Evolutionary conservation across 2,888 invertebrate genomes (phyloP).

Genomic region (Sphaerophoria taeniata): DNA sequence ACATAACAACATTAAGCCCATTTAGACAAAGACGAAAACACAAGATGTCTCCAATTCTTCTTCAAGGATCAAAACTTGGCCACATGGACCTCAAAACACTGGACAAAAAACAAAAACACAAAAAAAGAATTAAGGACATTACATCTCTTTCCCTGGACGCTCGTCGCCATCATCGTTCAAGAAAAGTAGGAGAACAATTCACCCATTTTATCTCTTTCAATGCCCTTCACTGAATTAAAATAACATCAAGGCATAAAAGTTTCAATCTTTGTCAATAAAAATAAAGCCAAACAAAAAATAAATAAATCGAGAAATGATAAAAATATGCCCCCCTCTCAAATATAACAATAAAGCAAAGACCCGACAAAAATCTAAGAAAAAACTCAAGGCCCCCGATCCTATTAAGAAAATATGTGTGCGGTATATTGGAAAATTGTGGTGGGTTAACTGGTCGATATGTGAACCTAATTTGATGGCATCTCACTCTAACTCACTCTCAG

Average conservation of each 20-base stretch:
- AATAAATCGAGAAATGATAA: conserved; percentile 31
- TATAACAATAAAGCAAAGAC: conserved; percentile 21
- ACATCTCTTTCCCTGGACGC: conserved; percentile 21
- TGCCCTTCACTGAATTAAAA: conserved; percentile 67
- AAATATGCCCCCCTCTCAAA: conserved; percentile 64
- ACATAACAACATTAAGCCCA: conserved; percentile 31
- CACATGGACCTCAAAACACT: not conserved
- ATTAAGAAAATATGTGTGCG: conserved; percentile 19
- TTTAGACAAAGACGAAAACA: conserved; percentile 67
- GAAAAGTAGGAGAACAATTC: not conserved
- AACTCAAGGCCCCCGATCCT: conserved; percentile 43
- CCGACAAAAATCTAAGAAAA: not conserved
- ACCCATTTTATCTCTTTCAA: conserved; percentile 35
- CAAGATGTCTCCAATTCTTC: conserved; percentile 39
- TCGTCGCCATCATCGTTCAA: not conserved
- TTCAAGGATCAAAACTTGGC: conserved; percentile 5
- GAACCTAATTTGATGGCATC: conserved; percentile 23
- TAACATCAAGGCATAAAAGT: conserved; percentile 67
- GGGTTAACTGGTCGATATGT: conserved; percentile 9
- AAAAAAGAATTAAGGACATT: conserved; percentile 35
- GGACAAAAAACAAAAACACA: not conserved
- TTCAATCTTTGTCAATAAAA: conserved; percentile 62
- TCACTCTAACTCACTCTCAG: conserved; percentile 12
- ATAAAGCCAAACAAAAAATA: not conserved
- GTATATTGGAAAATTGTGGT: conserved; percentile 20